A percentile compares a stretch with the other conserved stretches of the same genome.
Conservation (phyloP, 2,797 vertebrate genomes). For the Pagetopsis macropterus region DNA sequence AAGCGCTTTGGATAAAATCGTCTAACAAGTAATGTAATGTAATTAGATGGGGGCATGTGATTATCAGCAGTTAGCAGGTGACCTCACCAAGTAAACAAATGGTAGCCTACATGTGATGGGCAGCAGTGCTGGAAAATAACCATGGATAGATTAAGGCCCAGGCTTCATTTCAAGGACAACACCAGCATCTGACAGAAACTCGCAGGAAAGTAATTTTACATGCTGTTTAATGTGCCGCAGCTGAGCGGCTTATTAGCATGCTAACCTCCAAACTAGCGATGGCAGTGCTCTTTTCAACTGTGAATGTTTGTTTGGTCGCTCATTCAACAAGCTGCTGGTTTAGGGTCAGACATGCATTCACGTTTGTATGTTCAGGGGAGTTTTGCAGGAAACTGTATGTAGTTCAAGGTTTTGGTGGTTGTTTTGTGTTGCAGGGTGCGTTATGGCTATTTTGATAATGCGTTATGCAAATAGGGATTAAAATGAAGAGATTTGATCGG, state of each 20-base stretch:
- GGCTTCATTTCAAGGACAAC: background rate
- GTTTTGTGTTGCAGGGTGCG: background rate
- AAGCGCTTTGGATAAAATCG: no score
- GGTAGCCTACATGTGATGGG: background rate
- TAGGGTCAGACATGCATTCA: background rate
- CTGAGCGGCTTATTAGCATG: background rate
- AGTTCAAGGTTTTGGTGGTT: background rate
- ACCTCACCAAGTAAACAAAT: constrained; percentile 5
- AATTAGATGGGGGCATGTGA: background rate
- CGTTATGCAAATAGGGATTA: background rate
- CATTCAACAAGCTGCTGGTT: background rate
- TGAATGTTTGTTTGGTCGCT: constrained; percentile 3
- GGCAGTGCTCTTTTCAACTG: background rate
- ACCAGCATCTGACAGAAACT: background rate
- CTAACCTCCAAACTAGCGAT: background rate
- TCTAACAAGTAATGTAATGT: no score
- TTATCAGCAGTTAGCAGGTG: constrained; percentile 7
- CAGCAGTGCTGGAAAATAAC: background rate
- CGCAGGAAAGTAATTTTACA: background rate
- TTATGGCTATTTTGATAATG: background rate
- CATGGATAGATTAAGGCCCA: no score
- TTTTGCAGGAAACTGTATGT: background rate
- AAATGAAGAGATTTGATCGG: background rate
- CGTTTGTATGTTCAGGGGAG: background rate
- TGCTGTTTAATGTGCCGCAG: constrained; percentile 7